Evolutionary conservation across 2,888 invertebrate genomes (phyloP).

Genomic region (Drosophila nigricruria): DNA sequence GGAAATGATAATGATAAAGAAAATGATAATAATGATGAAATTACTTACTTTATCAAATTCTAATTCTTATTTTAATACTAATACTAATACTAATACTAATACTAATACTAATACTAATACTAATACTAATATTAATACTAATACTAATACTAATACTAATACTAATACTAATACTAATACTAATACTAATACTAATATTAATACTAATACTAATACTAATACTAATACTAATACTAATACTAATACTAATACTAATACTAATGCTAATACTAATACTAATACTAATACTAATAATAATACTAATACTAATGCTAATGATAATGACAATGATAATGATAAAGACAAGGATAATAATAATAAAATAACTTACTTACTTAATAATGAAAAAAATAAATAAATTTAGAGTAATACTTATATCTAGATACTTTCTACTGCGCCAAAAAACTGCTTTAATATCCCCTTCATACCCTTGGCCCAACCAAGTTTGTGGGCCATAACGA

Average conservation of each 20-base stretch:
- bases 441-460: background rate
- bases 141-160: background rate
- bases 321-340: background rate
- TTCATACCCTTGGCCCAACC: background rate
- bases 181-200: too few species aligned
- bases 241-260: background rate
- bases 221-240: background rate
- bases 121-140: background rate
- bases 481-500: constrained; percentile 23
- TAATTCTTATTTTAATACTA: background rate
- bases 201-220: background rate
- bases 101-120: background rate
- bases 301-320: background rate
- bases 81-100: background rate
- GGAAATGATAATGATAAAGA: background rate
- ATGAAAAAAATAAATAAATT: too few species aligned
- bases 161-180: background rate
- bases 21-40: background rate
- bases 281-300: background rate
- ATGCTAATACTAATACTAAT: background rate
- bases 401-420: background rate
- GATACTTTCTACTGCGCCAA: background rate
- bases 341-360: background rate
- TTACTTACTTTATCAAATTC: too few species aligned
- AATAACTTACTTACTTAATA: background rate